phyloP scores from a whole-genome alignment of 2,113 vertebrate species.

The Thunnus maccoyii region DNA sequence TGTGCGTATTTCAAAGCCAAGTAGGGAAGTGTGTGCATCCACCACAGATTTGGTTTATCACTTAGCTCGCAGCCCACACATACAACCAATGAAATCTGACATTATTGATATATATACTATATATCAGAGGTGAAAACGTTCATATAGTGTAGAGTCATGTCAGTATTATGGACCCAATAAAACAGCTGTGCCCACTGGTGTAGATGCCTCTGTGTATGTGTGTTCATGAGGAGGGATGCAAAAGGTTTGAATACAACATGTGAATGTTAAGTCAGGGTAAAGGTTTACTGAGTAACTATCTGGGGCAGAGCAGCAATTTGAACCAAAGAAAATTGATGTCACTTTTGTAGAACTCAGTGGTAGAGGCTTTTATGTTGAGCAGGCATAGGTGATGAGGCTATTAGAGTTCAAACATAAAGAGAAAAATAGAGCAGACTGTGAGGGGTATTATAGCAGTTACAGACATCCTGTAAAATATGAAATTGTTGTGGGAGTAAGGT shows the following conservation, averaged over 20 bases:
- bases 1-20: slow-evolving; percentile 18
- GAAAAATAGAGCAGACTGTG: neutral
- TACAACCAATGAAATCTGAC: slow-evolving; percentile 8
- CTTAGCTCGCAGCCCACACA: neutral
- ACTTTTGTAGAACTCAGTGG: neutral
- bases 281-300: neutral
- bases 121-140: neutral
- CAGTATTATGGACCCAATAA: neutral
- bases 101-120: neutral
- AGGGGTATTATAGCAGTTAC: neutral
- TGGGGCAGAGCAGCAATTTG: neutral
- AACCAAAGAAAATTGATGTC: neutral
- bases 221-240: neutral
- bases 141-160: neutral
- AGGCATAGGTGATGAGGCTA: neutral
- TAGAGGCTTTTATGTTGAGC: neutral
- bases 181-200: neutral
- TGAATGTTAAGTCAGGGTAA: neutral
- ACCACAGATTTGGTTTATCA: slow-evolving; percentile 3
- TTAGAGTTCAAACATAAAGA: slow-evolving; percentile 10
- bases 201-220: neutral
- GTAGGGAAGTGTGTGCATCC: slow-evolving; percentile 9
- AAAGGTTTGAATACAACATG: neutral
- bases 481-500: slow-evolving; percentile 17
- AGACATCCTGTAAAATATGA: neutral